Evolutionary conservation across 2,888 invertebrate species (phyloP), one percentile per base, ranked within the genome.

Genomic region (Epirrhoe alternata): DNA sequence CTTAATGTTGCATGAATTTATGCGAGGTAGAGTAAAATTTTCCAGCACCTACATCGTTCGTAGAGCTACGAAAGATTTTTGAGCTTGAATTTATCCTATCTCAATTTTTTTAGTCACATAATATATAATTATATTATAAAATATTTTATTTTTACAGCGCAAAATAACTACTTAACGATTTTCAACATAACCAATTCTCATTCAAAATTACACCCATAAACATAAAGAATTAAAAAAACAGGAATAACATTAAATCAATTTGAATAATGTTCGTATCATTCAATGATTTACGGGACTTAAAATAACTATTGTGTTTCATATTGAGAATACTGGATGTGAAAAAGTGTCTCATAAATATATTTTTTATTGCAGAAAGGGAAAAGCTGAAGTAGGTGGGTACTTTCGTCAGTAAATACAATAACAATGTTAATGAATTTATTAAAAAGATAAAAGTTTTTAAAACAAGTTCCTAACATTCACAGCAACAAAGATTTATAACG

Each of bases 41-140:
- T 80, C 78, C 75, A 66, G 71, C 64, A 73, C 66, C 71, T 65
- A 68, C 62, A 77, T 71, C 72, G 82, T 66, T 83, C 82, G 69
- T 73, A 75, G 81, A 82, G 74, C 70, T 82, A 80, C 64, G 76
- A 81, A 71, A 64, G 24, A 65, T 5, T 14, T 6, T 12, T 42
- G 12, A 42, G 12, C 6, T 52, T 59, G 56, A 56, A n/a, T n/a
- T n/a, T n/a, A n/a, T n/a, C n/a, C n/a, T n/a, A n/a, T n/a, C n/a
- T n/a, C n/a, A n/a, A n/a, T n/a, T n/a, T n/a, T n/a, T n/a, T n/a
- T n/a, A n/a, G n/a, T n/a, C n/a, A n/a, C n/a, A n/a, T n/a, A n/a
- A n/a, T n/a, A n/a, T n/a, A n/a, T n/a, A n/a, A n/a, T n/a, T n/a
- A n/a, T n/a, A n/a, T n/a, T n/a, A n/a, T n/a, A n/a, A n/a, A n/a